Percentiles rank a stretch among this genome's conserved stretches.
phyloP scores from a whole-genome alignment of 1,140 invertebrate genomes.

The Brachionus angularis region DNA sequence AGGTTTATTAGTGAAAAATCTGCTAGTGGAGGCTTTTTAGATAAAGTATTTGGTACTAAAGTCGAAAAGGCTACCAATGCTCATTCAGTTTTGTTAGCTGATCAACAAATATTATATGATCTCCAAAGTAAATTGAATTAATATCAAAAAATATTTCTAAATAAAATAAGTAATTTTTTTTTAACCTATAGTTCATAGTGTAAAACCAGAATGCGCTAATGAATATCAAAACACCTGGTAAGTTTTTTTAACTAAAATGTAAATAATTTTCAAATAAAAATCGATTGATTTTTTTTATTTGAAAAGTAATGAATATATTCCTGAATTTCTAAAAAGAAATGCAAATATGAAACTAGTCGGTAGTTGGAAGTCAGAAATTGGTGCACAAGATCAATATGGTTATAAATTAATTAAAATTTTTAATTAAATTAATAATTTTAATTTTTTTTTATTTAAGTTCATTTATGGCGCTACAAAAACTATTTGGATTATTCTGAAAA shows the following conservation, averaged over 20 bases:
- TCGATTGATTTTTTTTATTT: slow-evolving; percentile 25
- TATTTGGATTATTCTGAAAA: slow-evolving; percentile 80
- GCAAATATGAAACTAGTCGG: slow-evolving; percentile 58
- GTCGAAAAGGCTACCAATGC: slow-evolving; percentile 90
- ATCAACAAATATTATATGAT: slow-evolving; percentile 88
- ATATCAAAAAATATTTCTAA: background rate
- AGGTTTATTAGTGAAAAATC: no score
- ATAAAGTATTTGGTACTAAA: slow-evolving; percentile 56
- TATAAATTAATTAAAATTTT: background rate
- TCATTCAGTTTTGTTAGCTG: slow-evolving; percentile 85
- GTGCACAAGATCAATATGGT: slow-evolving; percentile 89
- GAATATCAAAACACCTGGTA: slow-evolving; percentile 85
- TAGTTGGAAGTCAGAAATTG: slow-evolving; percentile 73
- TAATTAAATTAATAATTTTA: background rate
- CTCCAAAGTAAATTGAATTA: slow-evolving; percentile 67
- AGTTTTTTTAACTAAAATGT: slow-evolving; percentile 55
- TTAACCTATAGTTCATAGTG: slow-evolving; percentile 70
- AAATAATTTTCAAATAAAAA: no score
- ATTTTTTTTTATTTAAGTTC: slow-evolving; percentile 60
- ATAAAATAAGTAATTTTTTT: background rate
- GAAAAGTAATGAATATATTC: slow-evolving; percentile 72
- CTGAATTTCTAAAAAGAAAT: slow-evolving; percentile 71
- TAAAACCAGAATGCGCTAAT: slow-evolving; percentile 76
- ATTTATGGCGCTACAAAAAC: slow-evolving; percentile 86
- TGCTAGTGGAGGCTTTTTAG: background rate